Conservation (phyloP, 2,113 vertebrate genomes). For the Pelobates fuscus region DNA sequence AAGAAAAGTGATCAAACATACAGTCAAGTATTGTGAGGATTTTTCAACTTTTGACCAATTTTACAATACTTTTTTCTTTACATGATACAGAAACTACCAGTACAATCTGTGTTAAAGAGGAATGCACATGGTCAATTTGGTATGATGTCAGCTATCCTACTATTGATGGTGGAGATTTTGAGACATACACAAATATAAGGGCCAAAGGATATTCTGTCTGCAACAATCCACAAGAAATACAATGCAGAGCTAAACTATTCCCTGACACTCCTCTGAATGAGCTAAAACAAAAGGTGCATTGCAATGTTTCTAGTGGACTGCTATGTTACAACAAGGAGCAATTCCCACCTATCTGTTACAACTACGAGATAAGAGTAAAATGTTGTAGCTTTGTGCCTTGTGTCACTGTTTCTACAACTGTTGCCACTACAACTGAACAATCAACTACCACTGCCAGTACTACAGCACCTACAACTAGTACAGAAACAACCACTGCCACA, state of each 20-base stretch:
- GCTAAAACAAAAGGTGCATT: conserved; percentile 63
- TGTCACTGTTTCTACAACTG: neutral
- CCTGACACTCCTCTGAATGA: conserved; percentile 54
- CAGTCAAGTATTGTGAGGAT: too few relatives aligned
- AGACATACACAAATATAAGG: conserved; percentile 68
- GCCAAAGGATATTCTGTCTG: conserved; percentile 66
- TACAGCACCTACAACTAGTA: conserved; percentile 6
- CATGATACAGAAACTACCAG: conserved; percentile 12
- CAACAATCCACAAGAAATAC: conserved; percentile 54
- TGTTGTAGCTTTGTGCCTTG: conserved; percentile 63
- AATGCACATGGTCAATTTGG: conserved; percentile 69
- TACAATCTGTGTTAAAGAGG: conserved; percentile 60
- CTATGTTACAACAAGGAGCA: conserved; percentile 69
- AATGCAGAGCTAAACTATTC: conserved; percentile 65
- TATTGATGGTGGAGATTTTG: conserved; percentile 67
- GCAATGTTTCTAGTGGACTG: conserved; percentile 61
- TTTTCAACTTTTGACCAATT: too few relatives aligned
- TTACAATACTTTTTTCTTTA: neutral
- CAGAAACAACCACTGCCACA: neutral
- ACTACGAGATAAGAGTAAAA: conserved; percentile 66
- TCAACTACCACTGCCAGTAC: neutral
- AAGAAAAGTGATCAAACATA: too few relatives aligned
- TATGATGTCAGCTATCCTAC: conserved; percentile 64
- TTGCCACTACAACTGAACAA: neutral
- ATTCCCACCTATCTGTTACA: conserved; percentile 61